Evolutionary conservation across 2,113 vertebrate species (phyloP).

Genomic region (Sander vitreus): DNA sequence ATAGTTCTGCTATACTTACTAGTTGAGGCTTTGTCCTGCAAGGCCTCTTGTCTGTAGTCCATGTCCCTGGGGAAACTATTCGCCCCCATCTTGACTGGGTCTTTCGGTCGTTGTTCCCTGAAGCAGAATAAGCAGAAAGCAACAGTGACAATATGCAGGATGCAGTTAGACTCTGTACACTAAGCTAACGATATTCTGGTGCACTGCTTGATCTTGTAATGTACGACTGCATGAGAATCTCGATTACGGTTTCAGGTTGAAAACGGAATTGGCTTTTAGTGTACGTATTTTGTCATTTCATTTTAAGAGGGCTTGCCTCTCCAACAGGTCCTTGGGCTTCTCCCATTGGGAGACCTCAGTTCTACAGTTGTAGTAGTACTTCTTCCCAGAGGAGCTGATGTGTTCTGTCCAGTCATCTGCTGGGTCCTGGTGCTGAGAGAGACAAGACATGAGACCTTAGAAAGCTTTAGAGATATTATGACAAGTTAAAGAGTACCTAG

Average conservation of each 20-base stretch:
- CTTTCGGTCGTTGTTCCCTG: constrained; percentile 98
- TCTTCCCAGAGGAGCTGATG: constrained; percentile 99
- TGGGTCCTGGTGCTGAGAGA: constrained; percentile 89
- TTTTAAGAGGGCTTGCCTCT: constrained; percentile 85
- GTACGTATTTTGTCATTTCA: background rate
- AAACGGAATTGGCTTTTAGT: background rate
- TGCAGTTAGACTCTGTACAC: background rate
- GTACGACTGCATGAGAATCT: background rate
- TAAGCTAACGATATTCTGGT: background rate
- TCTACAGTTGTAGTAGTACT: constrained; percentile 99
- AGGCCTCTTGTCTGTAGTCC: constrained; percentile 99
- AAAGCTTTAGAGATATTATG: background rate
- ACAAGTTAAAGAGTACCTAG: background rate
- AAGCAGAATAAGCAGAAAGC: constrained; percentile 33
- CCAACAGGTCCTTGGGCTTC: constrained; percentile 99
- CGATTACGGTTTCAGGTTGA: background rate
- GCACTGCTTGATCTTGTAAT: background rate
- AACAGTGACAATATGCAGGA: background rate
- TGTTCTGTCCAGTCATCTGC: constrained; percentile 99
- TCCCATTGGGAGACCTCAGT: constrained; percentile 99
- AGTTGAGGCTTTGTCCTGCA: constrained; percentile 93
- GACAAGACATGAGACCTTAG: background rate
- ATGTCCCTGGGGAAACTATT: constrained; percentile 99
- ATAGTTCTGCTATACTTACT: constrained; percentile 83
- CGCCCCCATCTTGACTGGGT: constrained; percentile 91